Percentiles rank a stretch among this genome's conserved stretches.
Evolutionary conservation across 2,888 invertebrate genomes (phyloP).

Genomic region (Tigriopus californicus): DNA sequence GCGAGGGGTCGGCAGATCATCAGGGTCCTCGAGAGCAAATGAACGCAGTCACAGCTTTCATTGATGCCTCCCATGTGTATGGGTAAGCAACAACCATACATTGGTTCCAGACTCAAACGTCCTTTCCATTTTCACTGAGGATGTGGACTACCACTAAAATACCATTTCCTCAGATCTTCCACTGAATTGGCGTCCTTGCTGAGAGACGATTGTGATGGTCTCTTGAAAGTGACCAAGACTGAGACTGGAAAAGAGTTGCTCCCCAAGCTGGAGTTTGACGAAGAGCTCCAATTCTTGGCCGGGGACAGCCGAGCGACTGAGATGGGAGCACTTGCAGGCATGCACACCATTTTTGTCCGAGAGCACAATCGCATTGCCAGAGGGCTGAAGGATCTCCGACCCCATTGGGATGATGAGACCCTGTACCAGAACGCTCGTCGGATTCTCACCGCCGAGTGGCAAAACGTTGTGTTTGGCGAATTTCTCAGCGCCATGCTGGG

Average conservation of each 20-base stretch:
- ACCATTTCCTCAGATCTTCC: too few relatives aligned
- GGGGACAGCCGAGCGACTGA: slow-evolving; percentile 76
- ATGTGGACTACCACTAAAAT: too few relatives aligned
- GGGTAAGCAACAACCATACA: slow-evolving; percentile 37
- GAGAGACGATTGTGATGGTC: too few relatives aligned
- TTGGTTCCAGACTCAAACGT: too few relatives aligned
- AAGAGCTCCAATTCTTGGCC: slow-evolving; percentile 21
- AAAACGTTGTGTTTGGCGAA: slow-evolving; percentile 66
- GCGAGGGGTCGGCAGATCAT: slow-evolving; percentile 25
- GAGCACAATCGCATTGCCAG: slow-evolving; percentile 74
- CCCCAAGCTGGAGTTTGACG: too few relatives aligned
- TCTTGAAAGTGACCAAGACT: too few relatives aligned
- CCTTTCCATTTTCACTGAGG: too few relatives aligned
- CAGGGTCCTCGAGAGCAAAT: slow-evolving; percentile 71
- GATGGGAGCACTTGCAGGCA: slow-evolving; percentile 65
- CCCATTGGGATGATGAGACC: slow-evolving; percentile 68
- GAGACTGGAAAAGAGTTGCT: too few relatives aligned
- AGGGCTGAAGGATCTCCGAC: slow-evolving; percentile 54
- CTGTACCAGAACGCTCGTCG: slow-evolving; percentile 60
- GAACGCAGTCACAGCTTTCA: slow-evolving; percentile 75
- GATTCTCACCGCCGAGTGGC: slow-evolving; percentile 51
- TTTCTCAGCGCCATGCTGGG: slow-evolving; percentile 74
- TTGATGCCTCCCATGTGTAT: slow-evolving; percentile 70
- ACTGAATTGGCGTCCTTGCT: too few relatives aligned
- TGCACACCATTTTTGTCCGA: slow-evolving; percentile 68